Evolutionary conservation across 2,888 invertebrate species (phyloP).

Genomic region (Acanthosepion esculentum): DNA sequence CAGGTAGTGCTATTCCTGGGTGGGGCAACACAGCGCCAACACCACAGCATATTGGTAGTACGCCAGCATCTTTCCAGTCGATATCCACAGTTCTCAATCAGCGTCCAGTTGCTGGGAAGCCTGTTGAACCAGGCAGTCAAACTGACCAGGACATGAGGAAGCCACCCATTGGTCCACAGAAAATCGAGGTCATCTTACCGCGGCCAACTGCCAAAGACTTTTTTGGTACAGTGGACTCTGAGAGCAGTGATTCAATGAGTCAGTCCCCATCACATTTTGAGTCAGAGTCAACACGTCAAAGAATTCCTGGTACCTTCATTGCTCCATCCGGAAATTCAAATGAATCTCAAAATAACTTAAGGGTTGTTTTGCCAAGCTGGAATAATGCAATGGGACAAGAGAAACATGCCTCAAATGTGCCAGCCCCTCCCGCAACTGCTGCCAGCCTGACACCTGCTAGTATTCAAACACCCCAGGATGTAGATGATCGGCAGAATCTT

Average conservation of each 20-base stretch:
- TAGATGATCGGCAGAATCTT: constrained; percentile 35
- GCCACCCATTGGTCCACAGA: neutral
- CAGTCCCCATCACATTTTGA: constrained; percentile 38
- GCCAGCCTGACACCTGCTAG: neutral
- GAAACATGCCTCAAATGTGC: neutral
- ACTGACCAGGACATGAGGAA: constrained; percentile 44
- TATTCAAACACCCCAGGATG: neutral
- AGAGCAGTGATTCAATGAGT: constrained; percentile 37
- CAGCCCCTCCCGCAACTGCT: neutral
- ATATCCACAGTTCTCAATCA: constrained; percentile 43
- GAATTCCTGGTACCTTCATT: neutral
- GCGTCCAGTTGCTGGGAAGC: neutral
- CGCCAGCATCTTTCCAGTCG: neutral
- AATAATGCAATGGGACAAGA: constrained; percentile 12
- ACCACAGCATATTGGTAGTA: neutral
- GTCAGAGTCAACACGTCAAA: neutral
- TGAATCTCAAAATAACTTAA: neutral
- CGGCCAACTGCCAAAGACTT: constrained; percentile 44
- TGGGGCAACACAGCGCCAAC: neutral
- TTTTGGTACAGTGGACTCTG: constrained; percentile 39
- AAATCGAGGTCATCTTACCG: constrained; percentile 44
- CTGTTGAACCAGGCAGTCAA: neutral
- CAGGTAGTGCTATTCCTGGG: neutral
- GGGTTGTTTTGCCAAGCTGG: constrained; percentile 36
- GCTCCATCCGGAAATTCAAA: constrained; percentile 15